phyloP scores from a whole-genome alignment of 2,113 vertebrate species.

The Picathartes gymnocephalus region DNA sequence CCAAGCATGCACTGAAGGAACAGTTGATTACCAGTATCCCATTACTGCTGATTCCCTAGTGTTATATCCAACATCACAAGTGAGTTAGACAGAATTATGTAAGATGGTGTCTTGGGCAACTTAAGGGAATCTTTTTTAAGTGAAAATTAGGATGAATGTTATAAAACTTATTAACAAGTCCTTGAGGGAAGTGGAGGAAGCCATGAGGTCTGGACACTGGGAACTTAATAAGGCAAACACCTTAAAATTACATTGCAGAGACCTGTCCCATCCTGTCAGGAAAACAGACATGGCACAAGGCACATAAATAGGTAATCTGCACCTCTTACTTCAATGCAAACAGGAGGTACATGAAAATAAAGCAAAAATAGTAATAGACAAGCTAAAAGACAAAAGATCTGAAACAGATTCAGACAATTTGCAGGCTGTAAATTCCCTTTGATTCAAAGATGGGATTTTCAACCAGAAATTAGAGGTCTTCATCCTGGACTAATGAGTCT shows the following conservation, averaged over 20 bases:
- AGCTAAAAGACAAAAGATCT: not conserved
- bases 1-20: not conserved
- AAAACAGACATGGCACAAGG: not conserved
- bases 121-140: not conserved
- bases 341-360: not conserved
- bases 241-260: not conserved
- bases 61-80: not conserved
- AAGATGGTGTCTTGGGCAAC: not conserved
- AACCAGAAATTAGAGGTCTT: not conserved
- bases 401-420: not conserved
- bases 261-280: not conserved
- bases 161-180: not conserved
- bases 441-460: not conserved
- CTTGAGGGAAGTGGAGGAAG: not conserved
- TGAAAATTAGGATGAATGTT: not conserved
- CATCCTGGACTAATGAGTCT: not conserved
- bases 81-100: not conserved
- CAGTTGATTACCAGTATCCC: not conserved
- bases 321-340: not conserved
- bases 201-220: not conserved
- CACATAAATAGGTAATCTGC: not conserved
- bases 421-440: not conserved
- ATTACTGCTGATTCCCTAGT: not conserved
- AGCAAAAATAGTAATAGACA: not conserved
- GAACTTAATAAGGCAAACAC: not conserved